These are phyloP conservation scores for Neosilurus mollespiculum DNA, from an alignment of 2,797 vertebrate genomes.

Conservation along the genomic window DNA sequence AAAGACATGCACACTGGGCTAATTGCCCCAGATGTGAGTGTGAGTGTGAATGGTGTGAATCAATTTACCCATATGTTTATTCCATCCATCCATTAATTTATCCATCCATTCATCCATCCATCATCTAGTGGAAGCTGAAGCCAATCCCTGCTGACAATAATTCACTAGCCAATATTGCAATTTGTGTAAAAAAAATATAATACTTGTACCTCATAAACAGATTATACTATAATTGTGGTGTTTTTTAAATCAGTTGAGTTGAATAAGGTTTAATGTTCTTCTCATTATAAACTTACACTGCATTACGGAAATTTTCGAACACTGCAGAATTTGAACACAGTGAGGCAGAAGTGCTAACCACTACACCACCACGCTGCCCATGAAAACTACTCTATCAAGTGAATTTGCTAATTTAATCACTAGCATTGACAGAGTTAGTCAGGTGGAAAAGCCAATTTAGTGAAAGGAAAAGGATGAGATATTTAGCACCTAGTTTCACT, in stretches of 20 bases:
- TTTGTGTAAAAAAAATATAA: too few species aligned
- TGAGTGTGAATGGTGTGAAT: neutral
- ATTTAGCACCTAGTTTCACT: neutral
- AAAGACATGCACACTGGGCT: too few species aligned
- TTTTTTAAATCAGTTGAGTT: neutral
- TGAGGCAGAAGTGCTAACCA: neutral
- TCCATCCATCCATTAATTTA: too few species aligned
- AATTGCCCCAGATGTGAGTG: too few species aligned
- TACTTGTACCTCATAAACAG: neutral
- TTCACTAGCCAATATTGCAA: neutral
- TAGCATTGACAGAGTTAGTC: neutral
- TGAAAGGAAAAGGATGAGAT: neutral
- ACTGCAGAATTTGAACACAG: neutral
- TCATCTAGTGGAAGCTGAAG: too few species aligned
- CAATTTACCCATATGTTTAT: too few species aligned
- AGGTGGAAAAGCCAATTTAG: neutral
- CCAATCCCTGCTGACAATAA: too few species aligned
- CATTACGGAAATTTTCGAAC: neutral
- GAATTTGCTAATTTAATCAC: neutral
- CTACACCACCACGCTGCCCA: neutral
- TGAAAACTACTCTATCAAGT: neutral
- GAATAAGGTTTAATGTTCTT: neutral
- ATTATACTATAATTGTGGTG: neutral
- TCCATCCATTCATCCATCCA: too few species aligned
- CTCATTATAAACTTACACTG: neutral